Base-by-base conservation (phyloP, 2,888 invertebrate genomes). In the Glyphotaelius pellucidus region DNA sequence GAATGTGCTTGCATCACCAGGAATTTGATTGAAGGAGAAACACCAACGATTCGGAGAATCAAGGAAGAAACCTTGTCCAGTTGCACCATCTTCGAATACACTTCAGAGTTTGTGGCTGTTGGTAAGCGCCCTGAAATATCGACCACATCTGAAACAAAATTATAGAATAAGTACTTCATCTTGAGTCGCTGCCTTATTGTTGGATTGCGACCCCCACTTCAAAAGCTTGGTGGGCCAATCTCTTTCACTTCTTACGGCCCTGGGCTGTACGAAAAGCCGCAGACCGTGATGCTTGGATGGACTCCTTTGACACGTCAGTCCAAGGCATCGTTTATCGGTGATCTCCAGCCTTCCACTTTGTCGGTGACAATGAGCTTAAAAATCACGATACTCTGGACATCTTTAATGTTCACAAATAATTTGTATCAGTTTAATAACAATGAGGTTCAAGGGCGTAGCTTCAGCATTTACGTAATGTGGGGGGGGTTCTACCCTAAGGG, bases 1-100 rank as follows among this genome's bases (percentile, higher is more conserved):
- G 96, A 96, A 94, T 98, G 98, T 7, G 96, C 96, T 97, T 98
- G 97, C 81, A 97, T 95, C 91, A 97, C 94, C 31, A 97, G 95
- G 94, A 97, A 98, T 1, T 95, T 95, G 67, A 96, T 94, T 91
- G 94, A 94, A 1, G 94, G 93, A 19, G 96, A 95, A 2, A 96
- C 94, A 94, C 96, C 94, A 1, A 92, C 94, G 67, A 97, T 95
- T 92, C 95, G 94, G 1, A 97, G 94, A 93, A 95, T 93, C 32
- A 95, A 91, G 1, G 94, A 94, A 15, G 95, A 94, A 14, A 94
- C 94, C 1, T 94, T 92, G 35, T 95, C 95, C 15, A 96, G 92
- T 11, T 94, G 94, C 3, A 95, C 88, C 93, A 94, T 95, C 0
- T 94, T 94, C 88, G 94, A 95, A 92, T 95, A 95, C 0, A 96